Percentiles rank a stretch among this genome's conserved stretches.
These are phyloP conservation scores for Menura novaehollandiae DNA, from an alignment of 2,113 vertebrate genomes.

Conservation along the genomic window DNA sequence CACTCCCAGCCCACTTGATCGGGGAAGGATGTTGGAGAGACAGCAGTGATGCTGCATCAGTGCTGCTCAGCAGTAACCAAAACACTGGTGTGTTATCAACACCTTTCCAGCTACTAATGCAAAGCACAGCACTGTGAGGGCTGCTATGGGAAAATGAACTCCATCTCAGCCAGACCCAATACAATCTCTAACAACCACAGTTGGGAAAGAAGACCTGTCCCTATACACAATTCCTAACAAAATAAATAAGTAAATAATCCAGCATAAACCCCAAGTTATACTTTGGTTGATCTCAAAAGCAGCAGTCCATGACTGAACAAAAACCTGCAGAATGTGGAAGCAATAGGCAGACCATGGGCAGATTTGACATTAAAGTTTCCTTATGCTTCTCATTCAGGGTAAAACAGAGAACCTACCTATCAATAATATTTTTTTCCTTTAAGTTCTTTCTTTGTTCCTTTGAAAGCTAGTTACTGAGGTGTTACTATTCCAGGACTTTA, in stretches of 20 bases:
- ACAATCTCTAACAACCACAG: neutral
- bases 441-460: neutral
- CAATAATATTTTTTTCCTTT: neutral
- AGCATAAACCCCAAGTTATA: neutral
- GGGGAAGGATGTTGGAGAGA: too few relatives aligned
- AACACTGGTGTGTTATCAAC: neutral
- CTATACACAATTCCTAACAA: neutral
- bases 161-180: neutral
- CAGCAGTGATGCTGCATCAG: neutral
- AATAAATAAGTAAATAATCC: neutral
- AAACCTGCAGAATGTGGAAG: accelerated
- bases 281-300: neutral
- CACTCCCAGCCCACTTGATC: too few relatives aligned
- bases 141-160: neutral
- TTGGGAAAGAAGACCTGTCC: neutral
- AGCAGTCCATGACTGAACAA: neutral
- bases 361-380: neutral
- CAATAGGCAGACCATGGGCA: neutral
- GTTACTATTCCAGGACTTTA: neutral
- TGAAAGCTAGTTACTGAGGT: neutral
- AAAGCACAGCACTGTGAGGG: neutral
- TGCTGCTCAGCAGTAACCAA: neutral
- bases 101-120: neutral
- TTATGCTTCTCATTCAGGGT: neutral
- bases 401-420: neutral